These are phyloP conservation scores for Caenorhabditis angaria DNA, from an alignment of 2,888 invertebrate species.

Conservation along the genomic window DNA sequence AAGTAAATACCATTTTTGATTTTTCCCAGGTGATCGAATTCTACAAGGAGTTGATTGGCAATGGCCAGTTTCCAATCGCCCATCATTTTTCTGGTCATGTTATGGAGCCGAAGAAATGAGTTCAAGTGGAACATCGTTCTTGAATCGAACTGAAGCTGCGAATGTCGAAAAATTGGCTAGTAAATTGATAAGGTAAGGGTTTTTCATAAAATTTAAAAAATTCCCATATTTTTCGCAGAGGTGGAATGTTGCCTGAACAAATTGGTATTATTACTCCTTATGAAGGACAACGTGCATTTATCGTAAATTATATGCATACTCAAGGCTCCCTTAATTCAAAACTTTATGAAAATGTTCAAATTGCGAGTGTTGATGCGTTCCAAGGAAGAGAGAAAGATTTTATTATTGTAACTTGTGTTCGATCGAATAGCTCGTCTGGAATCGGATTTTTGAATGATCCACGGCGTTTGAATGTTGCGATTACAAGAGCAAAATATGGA, in stretches of 20 bases:
- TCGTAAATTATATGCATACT: slow-evolving; percentile 97
- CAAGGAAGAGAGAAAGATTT: slow-evolving; percentile 94
- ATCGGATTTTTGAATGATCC: slow-evolving; percentile 99
- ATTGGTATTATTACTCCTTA: slow-evolving; percentile 97
- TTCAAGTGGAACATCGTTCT: slow-evolving; percentile 95
- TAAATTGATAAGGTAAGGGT: slow-evolving; percentile 73
- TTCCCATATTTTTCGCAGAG: slow-evolving; percentile 77
- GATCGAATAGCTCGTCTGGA: slow-evolving; percentile 97
- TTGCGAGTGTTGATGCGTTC: slow-evolving; percentile 98
- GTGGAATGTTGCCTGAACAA: slow-evolving; percentile 95
- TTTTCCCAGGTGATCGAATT: slow-evolving; percentile 82
- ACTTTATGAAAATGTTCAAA: slow-evolving; percentile 93
- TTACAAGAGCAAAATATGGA: slow-evolving; percentile 87
- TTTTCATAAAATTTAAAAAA: neutral
- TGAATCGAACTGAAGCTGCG: slow-evolving; percentile 96
- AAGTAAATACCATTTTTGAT: neutral
- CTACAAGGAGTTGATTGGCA: slow-evolving; percentile 91
- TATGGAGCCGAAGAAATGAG: slow-evolving; percentile 96
- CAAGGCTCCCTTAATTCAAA: slow-evolving; percentile 95
- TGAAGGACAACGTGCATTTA: slow-evolving; percentile 83
- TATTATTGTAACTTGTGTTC: slow-evolving; percentile 97
- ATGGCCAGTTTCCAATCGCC: slow-evolving; percentile 94
- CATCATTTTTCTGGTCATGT: slow-evolving; percentile 98
- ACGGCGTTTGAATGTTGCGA: slow-evolving; percentile 92
- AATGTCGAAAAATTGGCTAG: slow-evolving; percentile 98